These are phyloP conservation scores for Stenodema calcarata DNA, from an alignment of 2,888 invertebrate genomes.

Conservation along the genomic window DNA sequence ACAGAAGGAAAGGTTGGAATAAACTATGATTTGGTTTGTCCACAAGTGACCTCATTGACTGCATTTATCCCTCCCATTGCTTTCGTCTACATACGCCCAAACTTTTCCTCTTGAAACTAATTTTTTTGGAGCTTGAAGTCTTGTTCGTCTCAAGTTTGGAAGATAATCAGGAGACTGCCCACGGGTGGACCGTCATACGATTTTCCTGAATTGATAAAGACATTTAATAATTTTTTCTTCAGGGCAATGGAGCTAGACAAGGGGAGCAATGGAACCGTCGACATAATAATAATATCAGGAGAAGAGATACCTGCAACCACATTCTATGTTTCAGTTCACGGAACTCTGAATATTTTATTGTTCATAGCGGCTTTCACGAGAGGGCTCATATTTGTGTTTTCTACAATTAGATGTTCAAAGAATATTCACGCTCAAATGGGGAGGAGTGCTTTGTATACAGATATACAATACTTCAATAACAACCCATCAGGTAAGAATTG, in stretches of 20 bases:
- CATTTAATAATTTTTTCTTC: background rate
- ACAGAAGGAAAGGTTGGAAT: too few species aligned
- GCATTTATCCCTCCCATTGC: too few species aligned
- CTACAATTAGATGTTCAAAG: conserved; percentile 77
- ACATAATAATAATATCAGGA: background rate
- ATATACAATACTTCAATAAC: conserved; percentile 83
- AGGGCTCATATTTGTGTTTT: conserved; percentile 74
- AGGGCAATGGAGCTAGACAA: conserved; percentile 1
- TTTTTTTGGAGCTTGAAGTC: too few species aligned
- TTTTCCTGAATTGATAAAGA: background rate
- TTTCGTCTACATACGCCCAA: too few species aligned
- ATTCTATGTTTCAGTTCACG: background rate
- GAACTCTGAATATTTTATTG: background rate
- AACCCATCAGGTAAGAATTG: conserved; percentile 79
- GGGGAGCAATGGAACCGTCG: background rate
- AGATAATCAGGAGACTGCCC: too few species aligned
- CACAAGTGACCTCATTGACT: too few species aligned
- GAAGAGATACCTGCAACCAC: background rate
- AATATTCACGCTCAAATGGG: conserved; percentile 82
- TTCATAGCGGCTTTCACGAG: conserved; percentile 61
- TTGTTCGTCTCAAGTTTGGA: too few species aligned
- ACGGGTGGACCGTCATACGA: background rate
- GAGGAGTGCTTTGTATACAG: conserved; percentile 73
- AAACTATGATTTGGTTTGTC: too few species aligned
- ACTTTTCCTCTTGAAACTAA: too few species aligned